phyloP scores from a whole-genome alignment of 2,888 invertebrate species.

The Drosophila neonasuta region DNA sequence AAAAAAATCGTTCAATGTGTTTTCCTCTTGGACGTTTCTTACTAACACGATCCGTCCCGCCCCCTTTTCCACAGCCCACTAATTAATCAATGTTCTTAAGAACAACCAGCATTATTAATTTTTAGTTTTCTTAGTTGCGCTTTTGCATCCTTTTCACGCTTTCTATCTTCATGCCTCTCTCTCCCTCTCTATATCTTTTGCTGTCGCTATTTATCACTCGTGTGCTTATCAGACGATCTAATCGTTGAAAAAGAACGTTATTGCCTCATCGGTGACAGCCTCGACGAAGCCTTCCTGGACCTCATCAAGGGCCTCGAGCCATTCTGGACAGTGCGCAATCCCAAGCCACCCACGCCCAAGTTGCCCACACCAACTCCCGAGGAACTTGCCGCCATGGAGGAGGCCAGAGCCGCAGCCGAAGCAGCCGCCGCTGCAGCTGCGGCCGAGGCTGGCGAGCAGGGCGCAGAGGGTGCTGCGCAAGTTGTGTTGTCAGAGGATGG shows the following conservation, averaged over 20 bases:
- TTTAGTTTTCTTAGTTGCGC: conserved; percentile 53
- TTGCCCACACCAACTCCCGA: conserved; percentile 80
- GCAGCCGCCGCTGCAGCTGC: conserved; percentile 75
- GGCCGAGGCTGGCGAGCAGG: conserved; percentile 70
- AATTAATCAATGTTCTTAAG: conserved; percentile 15
- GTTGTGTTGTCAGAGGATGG: conserved; percentile 53
- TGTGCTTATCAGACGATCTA: conserved; percentile 87
- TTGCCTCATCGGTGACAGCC: conserved; percentile 96
- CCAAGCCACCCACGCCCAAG: conserved; percentile 82
- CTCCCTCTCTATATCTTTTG: conserved; percentile 49
- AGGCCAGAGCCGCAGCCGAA: conserved; percentile 76
- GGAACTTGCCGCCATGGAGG: conserved; percentile 80
- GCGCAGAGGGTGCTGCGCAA: conserved; percentile 51
- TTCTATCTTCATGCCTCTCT: conserved; percentile 56
- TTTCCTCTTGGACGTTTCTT: conserved; percentile 44
- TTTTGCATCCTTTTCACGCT: conserved; percentile 56
- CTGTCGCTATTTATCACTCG: conserved; percentile 39
- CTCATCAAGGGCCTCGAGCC: conserved; percentile 86
- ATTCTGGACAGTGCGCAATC: conserved; percentile 81
- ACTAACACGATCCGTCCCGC: conserved; percentile 32
- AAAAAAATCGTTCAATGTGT: conserved; percentile 33
- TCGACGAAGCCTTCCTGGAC: conserved; percentile 96
- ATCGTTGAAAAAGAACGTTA: conserved; percentile 95
- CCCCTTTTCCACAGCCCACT: conserved; percentile 12
- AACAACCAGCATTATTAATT: conserved; percentile 32